A percentile compares a stretch with the other conserved stretches of the same genome.
Conservation (phyloP, 2,888 invertebrate species). For the Aricia artaxerxes region DNA sequence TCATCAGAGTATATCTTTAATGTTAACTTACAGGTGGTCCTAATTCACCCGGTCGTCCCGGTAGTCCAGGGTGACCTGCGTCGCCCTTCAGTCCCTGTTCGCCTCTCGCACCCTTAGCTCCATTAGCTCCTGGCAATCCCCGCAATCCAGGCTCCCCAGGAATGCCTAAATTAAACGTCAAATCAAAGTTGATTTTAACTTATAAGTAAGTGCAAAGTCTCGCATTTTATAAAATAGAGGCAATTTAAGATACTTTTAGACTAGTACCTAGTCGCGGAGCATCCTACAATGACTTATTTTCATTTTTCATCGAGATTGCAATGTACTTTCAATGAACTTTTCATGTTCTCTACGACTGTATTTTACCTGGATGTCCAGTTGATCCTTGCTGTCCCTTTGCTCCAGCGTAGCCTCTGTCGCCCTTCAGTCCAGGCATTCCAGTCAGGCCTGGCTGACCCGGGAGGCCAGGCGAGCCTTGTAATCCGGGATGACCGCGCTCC, state of each 20-base stretch:
- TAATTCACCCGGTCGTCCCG: conserved; percentile 88
- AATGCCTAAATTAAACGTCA: conserved; percentile 63
- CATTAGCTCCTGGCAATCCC: conserved; percentile 82
- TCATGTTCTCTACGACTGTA: too few species aligned
- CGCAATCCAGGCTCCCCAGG: conserved; percentile 83
- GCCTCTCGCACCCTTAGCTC: conserved; percentile 87
- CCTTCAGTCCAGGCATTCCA: conserved; percentile 86
- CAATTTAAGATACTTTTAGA: too few species aligned
- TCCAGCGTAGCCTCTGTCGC: conserved; percentile 86
- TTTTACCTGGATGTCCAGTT: conserved; percentile 78
- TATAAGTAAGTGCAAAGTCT: too few species aligned
- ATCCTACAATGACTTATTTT: too few species aligned
- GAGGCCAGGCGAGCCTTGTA: conserved; percentile 85
- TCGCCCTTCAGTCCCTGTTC: conserved; percentile 89
- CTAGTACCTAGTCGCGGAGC: too few species aligned
- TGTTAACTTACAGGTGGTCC: conserved; percentile 81
- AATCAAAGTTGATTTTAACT: background rate
- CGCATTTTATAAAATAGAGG: too few species aligned
- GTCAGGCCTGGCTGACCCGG: conserved; percentile 85
- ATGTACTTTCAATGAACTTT: too few species aligned
- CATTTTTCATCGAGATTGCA: too few species aligned
- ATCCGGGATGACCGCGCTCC: conserved; percentile 86
- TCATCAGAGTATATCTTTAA: background rate
- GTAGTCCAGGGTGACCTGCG: conserved; percentile 86
- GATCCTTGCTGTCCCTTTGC: conserved; percentile 88